Conservation (phyloP, 2,888 invertebrate genomes). For the Trichopoda pennipes region DNA sequence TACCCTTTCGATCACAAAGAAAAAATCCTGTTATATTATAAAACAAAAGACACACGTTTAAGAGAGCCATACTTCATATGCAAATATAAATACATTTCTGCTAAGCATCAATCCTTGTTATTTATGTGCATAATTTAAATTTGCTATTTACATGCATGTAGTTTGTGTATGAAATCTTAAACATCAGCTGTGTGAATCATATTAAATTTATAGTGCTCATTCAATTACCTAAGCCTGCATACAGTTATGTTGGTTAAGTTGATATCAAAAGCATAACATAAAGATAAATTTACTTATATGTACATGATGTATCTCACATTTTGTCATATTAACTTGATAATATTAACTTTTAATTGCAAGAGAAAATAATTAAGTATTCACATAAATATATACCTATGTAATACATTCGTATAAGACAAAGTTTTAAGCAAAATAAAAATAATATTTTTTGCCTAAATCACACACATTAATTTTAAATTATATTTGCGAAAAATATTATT, state of each 20-base stretch:
- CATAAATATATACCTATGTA: too few species aligned
- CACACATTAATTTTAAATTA: too few species aligned
- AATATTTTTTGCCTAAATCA: too few species aligned
- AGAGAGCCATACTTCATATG: background rate
- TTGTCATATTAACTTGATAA: constrained; percentile 37
- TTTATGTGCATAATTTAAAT: constrained; percentile 67
- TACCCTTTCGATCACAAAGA: too few species aligned
- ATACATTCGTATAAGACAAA: too few species aligned
- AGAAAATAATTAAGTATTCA: constrained; percentile 49
- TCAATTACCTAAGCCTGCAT: constrained; percentile 1
- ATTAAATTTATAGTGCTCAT: background rate
- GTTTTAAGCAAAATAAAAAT: background rate
- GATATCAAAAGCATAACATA: background rate
- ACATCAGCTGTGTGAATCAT: constrained; percentile 45
- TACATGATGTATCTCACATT: constrained; percentile 2
- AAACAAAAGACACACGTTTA: too few species aligned
- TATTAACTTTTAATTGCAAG: constrained; percentile 54
- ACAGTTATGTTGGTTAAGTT: background rate
- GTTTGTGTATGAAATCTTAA: constrained; percentile 45
- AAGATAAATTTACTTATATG: constrained; percentile 32
- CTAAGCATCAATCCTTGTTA: constrained; percentile 61
- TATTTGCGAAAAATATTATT: too few species aligned
- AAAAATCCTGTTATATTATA: too few species aligned
- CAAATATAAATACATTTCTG: background rate
- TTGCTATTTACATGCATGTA: constrained; percentile 57